Evolutionary conservation across 2,797 vertebrate species (phyloP).

Genomic region (Myotis findleyi): DNA sequence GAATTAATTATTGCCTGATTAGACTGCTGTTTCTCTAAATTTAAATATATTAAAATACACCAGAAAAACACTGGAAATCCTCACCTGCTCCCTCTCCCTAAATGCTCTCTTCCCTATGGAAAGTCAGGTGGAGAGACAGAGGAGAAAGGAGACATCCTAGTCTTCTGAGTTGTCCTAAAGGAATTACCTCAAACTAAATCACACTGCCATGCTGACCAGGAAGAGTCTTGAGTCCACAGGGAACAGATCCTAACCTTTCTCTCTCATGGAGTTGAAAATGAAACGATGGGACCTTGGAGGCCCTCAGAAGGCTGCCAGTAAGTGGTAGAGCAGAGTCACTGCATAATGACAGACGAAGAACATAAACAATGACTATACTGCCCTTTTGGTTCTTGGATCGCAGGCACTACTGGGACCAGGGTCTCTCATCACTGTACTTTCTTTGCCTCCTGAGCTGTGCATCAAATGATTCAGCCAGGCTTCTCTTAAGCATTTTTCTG

Average conservation of each 20-base stretch:
- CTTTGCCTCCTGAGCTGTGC: not conserved
- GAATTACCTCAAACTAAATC: not conserved
- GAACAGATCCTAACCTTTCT: constrained; percentile 13
- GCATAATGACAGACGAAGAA: not conserved
- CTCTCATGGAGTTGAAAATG: not conserved
- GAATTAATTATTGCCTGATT: constrained; percentile 79
- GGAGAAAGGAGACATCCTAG: not conserved
- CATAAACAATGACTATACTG: not conserved
- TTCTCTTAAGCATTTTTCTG: constrained; percentile 49
- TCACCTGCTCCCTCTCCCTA: constrained; percentile 52
- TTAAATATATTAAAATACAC: constrained; percentile 80
- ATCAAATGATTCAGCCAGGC: constrained; percentile 55
- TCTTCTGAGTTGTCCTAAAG: not conserved
- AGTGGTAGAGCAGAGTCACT: not conserved
- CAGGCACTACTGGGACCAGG: not conserved
- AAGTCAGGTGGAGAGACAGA: constrained; percentile 29
- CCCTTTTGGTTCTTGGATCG: not conserved
- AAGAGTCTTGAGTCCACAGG: not conserved
- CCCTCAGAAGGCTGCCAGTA: not conserved
- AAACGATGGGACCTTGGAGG: not conserved
- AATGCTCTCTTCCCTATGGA: constrained; percentile 8
- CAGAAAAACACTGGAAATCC: constrained; percentile 56
- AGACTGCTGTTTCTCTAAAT: constrained; percentile 66
- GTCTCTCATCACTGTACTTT: not conserved
- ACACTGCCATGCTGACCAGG: not conserved